A percentile compares a stretch with the other conserved stretches of the same genome.
These are phyloP conservation scores for Syngnathus acus DNA, from an alignment of 2,797 vertebrate genomes.

Conservation along the genomic window DNA sequence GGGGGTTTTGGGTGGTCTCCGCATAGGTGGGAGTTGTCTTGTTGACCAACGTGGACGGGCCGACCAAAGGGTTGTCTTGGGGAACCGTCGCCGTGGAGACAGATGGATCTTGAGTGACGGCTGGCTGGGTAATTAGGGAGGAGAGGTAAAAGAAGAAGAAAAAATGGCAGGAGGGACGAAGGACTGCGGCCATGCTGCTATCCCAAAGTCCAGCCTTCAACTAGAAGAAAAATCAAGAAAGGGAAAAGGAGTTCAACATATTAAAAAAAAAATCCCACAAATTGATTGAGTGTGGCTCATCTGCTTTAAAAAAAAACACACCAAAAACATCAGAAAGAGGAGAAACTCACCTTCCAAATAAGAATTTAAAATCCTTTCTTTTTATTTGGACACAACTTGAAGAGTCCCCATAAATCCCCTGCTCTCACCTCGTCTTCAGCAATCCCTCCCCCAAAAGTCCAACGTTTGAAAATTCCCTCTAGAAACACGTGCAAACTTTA, in stretches of 20 bases:
- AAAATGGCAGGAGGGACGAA: conserved; percentile 23
- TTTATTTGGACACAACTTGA: not conserved
- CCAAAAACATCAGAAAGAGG: not conserved
- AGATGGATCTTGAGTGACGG: conserved; percentile 47
- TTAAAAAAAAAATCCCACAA: too few relatives aligned
- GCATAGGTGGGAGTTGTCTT: conserved; percentile 48
- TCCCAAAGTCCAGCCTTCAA: conserved; percentile 25
- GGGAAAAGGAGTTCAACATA: not conserved
- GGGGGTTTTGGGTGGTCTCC: conserved; percentile 57
- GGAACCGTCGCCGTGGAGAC: conserved; percentile 19
- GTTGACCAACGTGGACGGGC: conserved; percentile 34
- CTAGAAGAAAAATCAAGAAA: conserved; percentile 10
- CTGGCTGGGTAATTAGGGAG: conserved; percentile 16
- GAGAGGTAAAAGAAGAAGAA: conserved; percentile 34
- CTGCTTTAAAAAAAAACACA: too few relatives aligned
- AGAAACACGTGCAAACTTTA: conserved; percentile 56
- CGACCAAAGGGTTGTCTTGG: conserved; percentile 14
- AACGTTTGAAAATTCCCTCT: conserved; percentile 24
- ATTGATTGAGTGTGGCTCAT: not conserved
- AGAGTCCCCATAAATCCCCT: not conserved
- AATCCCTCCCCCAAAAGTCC: conserved; percentile 28
- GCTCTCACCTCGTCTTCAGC: conserved; percentile 29
- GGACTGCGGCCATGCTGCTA: conserved; percentile 41
- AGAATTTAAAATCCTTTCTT: not conserved
- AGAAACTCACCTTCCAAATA: conserved; percentile 5